Conservation (phyloP, 2,797 vertebrate species). For the Cheirogaleus major region DNA sequence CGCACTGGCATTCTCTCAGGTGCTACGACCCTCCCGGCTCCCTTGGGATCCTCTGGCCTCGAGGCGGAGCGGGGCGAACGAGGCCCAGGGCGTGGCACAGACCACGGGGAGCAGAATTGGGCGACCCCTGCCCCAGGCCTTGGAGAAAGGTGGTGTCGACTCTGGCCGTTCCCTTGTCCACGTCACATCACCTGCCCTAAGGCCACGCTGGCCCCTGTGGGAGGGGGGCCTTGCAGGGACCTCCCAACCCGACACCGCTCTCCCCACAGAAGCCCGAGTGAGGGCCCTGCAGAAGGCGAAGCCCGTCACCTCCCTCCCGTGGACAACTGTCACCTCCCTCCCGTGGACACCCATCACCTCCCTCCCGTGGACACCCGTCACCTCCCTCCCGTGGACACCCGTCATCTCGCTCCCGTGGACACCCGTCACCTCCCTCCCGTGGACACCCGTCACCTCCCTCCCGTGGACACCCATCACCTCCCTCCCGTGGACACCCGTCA, state of each 20-base stretch:
- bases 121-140: rapidly evolving
- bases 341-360: no score
- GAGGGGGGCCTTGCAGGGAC: background rate
- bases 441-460: rapidly evolving
- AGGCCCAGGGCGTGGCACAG: no score
- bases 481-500: rapidly evolving
- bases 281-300: background rate
- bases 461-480: no score
- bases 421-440: rapidly evolving
- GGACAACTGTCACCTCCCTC: no score
- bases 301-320: rapidly evolving
- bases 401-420: no score
- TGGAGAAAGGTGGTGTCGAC: background rate
- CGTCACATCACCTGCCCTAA: background rate
- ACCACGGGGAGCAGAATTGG: background rate
- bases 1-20: rapidly evolving
- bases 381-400: no score
- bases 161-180: rapidly evolving
- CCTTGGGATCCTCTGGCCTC: background rate
- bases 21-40: background rate
- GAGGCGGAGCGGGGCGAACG: background rate
- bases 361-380: rapidly evolving
- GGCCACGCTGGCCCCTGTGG: background rate
- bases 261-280: no score
- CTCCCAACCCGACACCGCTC: background rate